phyloP scores from a whole-genome alignment of 2,113 vertebrate species.

The Paraplagusia blochii region DNA sequence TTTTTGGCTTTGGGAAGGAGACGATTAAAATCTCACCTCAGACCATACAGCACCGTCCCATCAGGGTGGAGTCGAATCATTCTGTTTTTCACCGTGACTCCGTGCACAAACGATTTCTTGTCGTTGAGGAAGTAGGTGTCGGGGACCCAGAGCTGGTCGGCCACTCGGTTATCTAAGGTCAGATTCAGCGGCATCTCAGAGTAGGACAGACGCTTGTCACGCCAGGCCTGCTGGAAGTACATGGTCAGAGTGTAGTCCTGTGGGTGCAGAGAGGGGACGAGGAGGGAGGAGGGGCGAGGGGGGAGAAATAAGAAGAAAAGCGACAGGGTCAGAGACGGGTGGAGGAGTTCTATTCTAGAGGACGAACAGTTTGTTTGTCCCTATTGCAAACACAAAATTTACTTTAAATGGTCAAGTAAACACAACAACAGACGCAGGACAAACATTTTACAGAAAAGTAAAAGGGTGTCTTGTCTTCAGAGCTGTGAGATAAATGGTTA shows the following conservation, averaged over 20 bases:
- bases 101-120: conserved; percentile 94
- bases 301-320: neutral
- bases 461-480: no score
- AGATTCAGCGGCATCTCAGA: conserved; percentile 88
- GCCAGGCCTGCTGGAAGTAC: conserved; percentile 98
- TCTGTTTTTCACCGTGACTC: conserved; percentile 91
- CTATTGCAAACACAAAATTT: conserved; percentile 4
- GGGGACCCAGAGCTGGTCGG: conserved; percentile 95
- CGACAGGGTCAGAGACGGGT: neutral
- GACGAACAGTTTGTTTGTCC: conserved; percentile 1
- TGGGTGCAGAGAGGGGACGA: conserved; percentile 34
- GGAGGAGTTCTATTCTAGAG: conserved; percentile 16
- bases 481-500: no score
- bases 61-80: conserved; percentile 95
- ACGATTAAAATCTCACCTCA: conserved; percentile 77
- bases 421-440: conserved; percentile 26
- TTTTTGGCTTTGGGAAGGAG: neutral
- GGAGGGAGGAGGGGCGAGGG: conserved; percentile 4
- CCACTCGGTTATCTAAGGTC: conserved; percentile 91
- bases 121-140: conserved; percentile 98
- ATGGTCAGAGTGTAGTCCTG: conserved; percentile 98
- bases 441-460: no score
- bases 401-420: conserved; percentile 31
- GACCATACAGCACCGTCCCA: conserved; percentile 89
- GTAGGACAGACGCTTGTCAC: conserved; percentile 92